Base-by-base conservation (phyloP, 2,797 vertebrate genomes). In the Cygnus olor region DNA sequence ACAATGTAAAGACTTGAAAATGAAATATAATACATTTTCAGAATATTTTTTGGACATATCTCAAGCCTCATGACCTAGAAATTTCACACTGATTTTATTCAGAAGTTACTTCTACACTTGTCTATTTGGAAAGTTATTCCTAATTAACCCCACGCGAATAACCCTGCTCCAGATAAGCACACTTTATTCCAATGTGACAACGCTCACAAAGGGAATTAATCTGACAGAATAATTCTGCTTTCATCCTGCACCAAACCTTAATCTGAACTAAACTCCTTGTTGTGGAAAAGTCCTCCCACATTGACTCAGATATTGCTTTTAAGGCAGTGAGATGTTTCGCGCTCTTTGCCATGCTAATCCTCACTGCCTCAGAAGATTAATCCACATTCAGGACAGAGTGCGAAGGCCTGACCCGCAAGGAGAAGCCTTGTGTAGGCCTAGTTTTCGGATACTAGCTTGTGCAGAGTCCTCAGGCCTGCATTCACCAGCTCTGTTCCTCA, bases 51-150 rank as follows among this genome's bases (percentile, higher is more conserved):
- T 85, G 10, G 68, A 70, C 4, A 2, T 36, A 63, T 61, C n/a
- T 82, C 85, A 63, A 76, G 30, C 32, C n/a, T 51, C 30, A 27
- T 69, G 68, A 91, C 56, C 92, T 66, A 89, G 60, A 94, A 91
- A 80, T 24, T 77, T 94, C 80, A 93, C 60, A 66, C 1, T 45
- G 17, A 28, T 65, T 94, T 91, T 77, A 85, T 79, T 82, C 44
- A 70, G 51, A 81, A 94, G 32, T 51, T 61, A 80, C 10, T 82
- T 88, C 42, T 80, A 54, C 72, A 13, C 34, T 45, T 66, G 24
- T 28, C 68, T 89, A 7, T 60, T 85, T 79, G 54, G 17, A 38
- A 87, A 88, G 40, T 65, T 85, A 65, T 60, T 91, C 63, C 74
- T 89, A 76, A 93, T 80, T 80, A 85, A 85, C 30, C 7, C 40